Base-by-base conservation (phyloP, 1,140 invertebrate species). In the Anastrepha obliqua region DNA sequence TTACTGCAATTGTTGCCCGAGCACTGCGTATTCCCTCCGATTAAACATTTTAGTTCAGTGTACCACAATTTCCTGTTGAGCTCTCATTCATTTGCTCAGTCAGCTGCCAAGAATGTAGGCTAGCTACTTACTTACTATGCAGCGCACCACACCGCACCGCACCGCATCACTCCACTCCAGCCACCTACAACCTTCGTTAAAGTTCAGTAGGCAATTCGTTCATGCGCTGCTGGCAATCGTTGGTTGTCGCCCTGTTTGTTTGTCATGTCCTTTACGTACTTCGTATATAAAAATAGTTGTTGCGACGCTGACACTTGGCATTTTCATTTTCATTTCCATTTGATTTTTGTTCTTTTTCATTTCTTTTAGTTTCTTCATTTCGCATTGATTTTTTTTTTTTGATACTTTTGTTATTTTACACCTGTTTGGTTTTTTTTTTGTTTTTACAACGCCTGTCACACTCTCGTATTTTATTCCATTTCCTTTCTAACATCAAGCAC, bases 321-420 rank as follows among this genome's bases (percentile, higher is more conserved):
- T 86, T 86, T 86, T 62, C 59, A 42, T 58, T 85, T 58, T 85
- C 67, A 58, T 85, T 85, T 85, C 55, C 74, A 78, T 78, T 78
- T 20, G 8, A 78, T 85, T 58, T 58, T 85, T 85, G 6, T 85
- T 85, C 44, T 59, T 44, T 51, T 86, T 51, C 39, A 44, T 15
- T 62, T 62, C 85, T 58, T 60, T 42, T 60, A 29, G 29, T 86
- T 86, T 42, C 59, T 86, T 17, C 42, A 8, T 8, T 86, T 62
- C 29, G 11, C 15, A 60, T 62, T 86, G 85, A 86, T 62, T 62
- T 59, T 3, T 47, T 86, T 15, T 59, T 85, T 9, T 85, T 86
- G 20, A n/a, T 15, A 4, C 11, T 85, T 86, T 44, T 86, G 29
- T 59, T 17, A 42, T 86, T 86, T 62, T 44, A 62, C 59, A 44